Evolutionary conservation across 2,113 vertebrate species (phyloP).

Genomic region (Herpetotheres cachinnans): DNA sequence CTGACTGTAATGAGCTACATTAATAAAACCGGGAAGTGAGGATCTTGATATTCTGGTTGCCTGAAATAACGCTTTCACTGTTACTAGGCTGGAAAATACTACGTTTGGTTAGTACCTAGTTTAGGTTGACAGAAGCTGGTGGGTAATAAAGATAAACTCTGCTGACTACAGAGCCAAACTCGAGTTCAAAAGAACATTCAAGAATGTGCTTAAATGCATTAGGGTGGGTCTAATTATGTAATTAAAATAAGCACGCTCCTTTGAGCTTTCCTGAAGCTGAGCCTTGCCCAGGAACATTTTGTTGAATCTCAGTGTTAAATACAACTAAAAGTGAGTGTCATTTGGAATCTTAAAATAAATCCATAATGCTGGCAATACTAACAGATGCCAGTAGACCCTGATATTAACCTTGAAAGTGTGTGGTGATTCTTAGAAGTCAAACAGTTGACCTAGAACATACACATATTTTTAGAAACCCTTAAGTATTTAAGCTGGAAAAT

Average conservation of each 20-base stretch:
- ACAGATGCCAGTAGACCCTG: not conserved
- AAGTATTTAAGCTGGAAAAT: constrained; percentile 16
- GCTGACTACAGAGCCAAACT: not conserved
- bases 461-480: not conserved
- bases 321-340: not conserved
- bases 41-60: not conserved
- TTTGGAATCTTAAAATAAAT: not conserved
- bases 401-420: not conserved
- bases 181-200: not conserved
- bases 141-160: constrained; percentile 29
- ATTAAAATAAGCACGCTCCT: constrained; percentile 25
- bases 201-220: constrained; percentile 10
- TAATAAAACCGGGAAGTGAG: constrained; percentile 12
- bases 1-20: not conserved
- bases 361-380: not conserved
- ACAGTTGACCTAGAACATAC: not conserved
- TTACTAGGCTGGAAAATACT: constrained; percentile 9
- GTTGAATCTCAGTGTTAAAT: not conserved
- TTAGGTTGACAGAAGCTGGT: not conserved
- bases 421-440: not conserved
- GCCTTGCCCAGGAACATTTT: constrained; percentile 3
- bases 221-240: constrained; percentile 28
- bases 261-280: not conserved
- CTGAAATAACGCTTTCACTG: not conserved
- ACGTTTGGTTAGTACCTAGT: not conserved